Conservation (phyloP, 1,140 invertebrate genomes). For the Drosophila sucinea region DNA sequence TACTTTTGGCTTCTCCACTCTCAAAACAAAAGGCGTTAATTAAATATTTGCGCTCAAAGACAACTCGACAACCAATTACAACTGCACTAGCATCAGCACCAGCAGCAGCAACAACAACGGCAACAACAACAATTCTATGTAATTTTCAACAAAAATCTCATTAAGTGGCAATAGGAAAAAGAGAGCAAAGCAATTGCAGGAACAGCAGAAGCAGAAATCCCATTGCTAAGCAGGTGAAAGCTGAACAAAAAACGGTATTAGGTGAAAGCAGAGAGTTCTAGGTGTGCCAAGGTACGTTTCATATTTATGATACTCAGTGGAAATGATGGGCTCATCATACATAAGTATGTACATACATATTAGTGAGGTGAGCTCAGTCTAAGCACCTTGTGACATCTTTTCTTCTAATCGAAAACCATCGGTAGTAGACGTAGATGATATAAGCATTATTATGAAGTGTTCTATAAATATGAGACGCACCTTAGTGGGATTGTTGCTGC, state of each 20-base stretch:
- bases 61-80: slow-evolving; percentile 63
- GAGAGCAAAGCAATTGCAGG: slow-evolving; percentile 6
- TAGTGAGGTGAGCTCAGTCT: too few species aligned
- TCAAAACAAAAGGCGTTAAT: slow-evolving; percentile 73
- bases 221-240: slow-evolving; percentile 34
- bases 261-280: neutral
- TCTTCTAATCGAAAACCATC: too few species aligned
- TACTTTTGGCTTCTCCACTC: neutral
- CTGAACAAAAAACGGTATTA: slow-evolving; percentile 1
- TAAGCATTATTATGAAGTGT: too few species aligned
- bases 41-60: slow-evolving; percentile 76
- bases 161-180: slow-evolving; percentile 55
- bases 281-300: neutral
- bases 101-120: slow-evolving; percentile 7
- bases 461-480: too few species aligned
- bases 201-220: neutral
- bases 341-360: too few species aligned
- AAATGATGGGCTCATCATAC: too few species aligned
- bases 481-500: slow-evolving; percentile 26
- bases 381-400: too few species aligned
- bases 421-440: too few species aligned
- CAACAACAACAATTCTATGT: slow-evolving; percentile 47
- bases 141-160: slow-evolving; percentile 75
- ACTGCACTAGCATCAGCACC: slow-evolving; percentile 19
- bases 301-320: too few species aligned